phyloP scores from a whole-genome alignment of 1,140 invertebrate species.

The Bilobella aurantiaca region DNA sequence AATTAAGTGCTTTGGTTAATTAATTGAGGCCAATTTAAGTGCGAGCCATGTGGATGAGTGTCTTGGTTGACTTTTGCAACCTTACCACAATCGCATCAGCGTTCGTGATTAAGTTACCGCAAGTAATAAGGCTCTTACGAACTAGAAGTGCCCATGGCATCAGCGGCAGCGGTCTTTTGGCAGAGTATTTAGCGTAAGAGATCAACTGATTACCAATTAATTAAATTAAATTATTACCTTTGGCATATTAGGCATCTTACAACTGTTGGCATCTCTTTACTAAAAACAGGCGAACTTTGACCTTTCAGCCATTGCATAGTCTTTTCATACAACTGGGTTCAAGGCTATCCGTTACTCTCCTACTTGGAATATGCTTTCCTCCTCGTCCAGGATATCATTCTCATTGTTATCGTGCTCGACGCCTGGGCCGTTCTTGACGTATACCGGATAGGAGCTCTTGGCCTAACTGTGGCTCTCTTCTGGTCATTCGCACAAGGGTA shows the following conservation, averaged over 20 bases:
- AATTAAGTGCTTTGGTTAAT: too few species aligned
- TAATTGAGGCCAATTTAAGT: too few species aligned
- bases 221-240: slow-evolving; percentile 1
- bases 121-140: slow-evolving; percentile 25
- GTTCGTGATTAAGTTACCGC: slow-evolving; percentile 34
- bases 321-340: slow-evolving; percentile 32
- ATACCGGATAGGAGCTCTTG: slow-evolving; percentile 18
- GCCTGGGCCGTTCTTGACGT: slow-evolving; percentile 20
- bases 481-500: slow-evolving; percentile 26
- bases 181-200: slow-evolving; percentile 35
- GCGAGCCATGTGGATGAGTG: neutral
- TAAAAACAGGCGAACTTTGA: neutral
- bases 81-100: slow-evolving; percentile 31
- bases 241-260: neutral
- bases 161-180: slow-evolving; percentile 27
- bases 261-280: neutral
- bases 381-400: slow-evolving; percentile 33
- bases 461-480: slow-evolving; percentile 30
- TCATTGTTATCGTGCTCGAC: slow-evolving; percentile 30
- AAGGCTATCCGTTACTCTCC: slow-evolving; percentile 23
- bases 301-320: slow-evolving; percentile 34
- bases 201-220: neutral
- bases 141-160: slow-evolving; percentile 30
- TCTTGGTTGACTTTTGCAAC: slow-evolving; percentile 25
- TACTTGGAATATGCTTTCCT: slow-evolving; percentile 34